Base-by-base conservation (phyloP, 2,113 vertebrate genomes). In the Elachura formosa region DNA sequence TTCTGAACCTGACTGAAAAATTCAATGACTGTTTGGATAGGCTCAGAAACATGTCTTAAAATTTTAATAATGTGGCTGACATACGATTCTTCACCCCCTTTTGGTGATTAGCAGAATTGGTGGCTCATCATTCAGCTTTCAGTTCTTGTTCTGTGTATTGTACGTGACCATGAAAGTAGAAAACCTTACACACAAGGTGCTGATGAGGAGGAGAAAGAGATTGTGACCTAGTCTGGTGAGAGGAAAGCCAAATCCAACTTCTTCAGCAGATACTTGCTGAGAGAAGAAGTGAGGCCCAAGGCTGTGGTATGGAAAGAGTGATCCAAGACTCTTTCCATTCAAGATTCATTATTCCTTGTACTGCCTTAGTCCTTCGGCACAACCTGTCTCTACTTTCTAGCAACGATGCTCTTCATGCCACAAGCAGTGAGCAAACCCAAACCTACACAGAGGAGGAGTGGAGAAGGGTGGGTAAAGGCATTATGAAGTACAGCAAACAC, bases 201-300 rank as follows among this genome's bases (percentile, higher is more conserved):
- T 66, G n/a, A 38, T 7, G 49, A 56, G 24, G 48, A 62, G 1
- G 28, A 52, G 25, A 22, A 82, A 46, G 51, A 85, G 66, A 45
- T 12, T n/a, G 15, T 31, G 36, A 58, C 14, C 14, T 55, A 20
- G 4, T 19, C 28, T 69, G 26, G 28, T 56, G 31, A 68, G n/a
- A 31, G 25, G 22, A 69, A 56, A 80, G n/a, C 5, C 25, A 46
- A 77, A 77, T 18, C 6, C 41, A 25, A 14, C 14, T 75, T 58
- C 61, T 84, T 78, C 64, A 67, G 34, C 18, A 43, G 59, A 12
- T 20, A 51, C 8, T 24, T 59, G 12, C 64, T 63, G 48, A 41
- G 33, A 84, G 25, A 22, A 61, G 24, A 10, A 54, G 31, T 0
- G 0, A 81, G 45, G 10, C 14, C 21, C 41, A 33, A 33, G 12